Percentiles rank a stretch among this genome's conserved stretches.
These are phyloP conservation scores for Microcaecilia unicolor DNA, from an alignment of 2,797 vertebrate species.

Conservation along the genomic window DNA sequence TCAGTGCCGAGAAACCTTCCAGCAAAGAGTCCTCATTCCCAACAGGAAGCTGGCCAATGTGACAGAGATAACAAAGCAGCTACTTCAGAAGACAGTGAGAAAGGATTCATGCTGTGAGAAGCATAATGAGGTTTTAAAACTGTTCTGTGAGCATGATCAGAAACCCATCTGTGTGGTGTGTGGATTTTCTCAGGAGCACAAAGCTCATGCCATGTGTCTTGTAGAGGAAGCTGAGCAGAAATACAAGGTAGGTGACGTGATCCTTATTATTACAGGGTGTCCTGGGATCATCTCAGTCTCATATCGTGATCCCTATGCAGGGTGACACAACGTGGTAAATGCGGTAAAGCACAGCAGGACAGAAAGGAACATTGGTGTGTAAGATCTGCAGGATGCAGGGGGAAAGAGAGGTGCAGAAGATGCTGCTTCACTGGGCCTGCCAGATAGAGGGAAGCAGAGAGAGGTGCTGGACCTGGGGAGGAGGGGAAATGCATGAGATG, in stretches of 20 bases:
- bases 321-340: too few species aligned
- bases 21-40: not conserved
- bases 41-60: conserved; percentile 2
- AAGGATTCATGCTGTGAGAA: not conserved
- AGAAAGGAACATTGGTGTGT: too few species aligned
- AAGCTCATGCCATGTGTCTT: not conserved
- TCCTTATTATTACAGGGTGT: too few species aligned
- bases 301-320: too few species aligned
- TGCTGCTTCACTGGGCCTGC: too few species aligned
- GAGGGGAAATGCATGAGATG: too few species aligned
- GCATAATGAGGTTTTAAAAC: conserved; percentile 2
- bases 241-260: conserved; percentile 30
- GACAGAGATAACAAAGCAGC: not conserved
- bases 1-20: not conserved
- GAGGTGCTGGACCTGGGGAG: too few species aligned
- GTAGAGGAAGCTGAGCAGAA: conserved; percentile 1
- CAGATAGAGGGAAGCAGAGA: too few species aligned
- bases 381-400: too few species aligned
- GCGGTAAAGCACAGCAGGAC: too few species aligned
- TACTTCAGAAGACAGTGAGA: not conserved
- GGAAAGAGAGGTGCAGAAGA: too few species aligned
- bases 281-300: too few species aligned
- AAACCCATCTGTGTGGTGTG: conserved; percentile 14
- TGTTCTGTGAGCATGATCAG: conserved; percentile 24
- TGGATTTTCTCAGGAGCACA: conserved; percentile 3